Evolutionary conservation across 2,888 invertebrate species (phyloP).

Genomic region (Megalurothrips usitatus): DNA sequence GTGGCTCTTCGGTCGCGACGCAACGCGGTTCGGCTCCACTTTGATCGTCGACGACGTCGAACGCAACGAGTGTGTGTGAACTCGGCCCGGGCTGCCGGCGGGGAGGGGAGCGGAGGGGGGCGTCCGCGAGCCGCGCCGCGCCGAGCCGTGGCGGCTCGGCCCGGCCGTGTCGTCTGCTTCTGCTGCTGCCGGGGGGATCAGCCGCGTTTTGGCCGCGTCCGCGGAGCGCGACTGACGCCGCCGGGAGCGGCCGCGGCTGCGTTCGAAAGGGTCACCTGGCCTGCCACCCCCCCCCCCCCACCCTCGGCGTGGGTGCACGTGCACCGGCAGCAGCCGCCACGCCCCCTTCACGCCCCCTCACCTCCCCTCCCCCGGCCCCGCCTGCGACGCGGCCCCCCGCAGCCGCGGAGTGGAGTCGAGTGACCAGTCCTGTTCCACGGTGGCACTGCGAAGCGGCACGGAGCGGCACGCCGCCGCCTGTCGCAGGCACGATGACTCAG

Average conservation of each 20-base stretch:
- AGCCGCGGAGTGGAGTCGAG: neutral
- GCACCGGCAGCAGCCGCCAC: neutral
- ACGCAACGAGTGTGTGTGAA: neutral
- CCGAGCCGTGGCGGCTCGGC: neutral
- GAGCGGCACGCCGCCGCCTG: no score
- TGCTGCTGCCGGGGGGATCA: neutral
- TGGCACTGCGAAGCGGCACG: no score
- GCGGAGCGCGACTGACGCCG: neutral
- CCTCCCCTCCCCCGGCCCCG: neutral
- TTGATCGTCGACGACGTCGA: neutral
- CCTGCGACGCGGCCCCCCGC: neutral
- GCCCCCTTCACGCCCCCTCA: neutral
- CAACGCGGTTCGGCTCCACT: neutral
- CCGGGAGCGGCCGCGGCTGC: neutral
- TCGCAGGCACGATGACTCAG: no score
- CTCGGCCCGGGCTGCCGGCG: neutral
- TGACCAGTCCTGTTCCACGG: conserved; percentile 8
- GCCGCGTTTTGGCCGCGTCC: neutral
- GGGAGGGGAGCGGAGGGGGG: neutral
- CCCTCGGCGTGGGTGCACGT: neutral
- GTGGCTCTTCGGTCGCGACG: neutral
- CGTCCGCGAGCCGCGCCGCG: conserved; percentile 2
- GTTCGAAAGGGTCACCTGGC: neutral
- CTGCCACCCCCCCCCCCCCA: neutral
- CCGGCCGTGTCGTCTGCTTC: neutral